Evolutionary conservation across 2,888 invertebrate genomes (phyloP).

Genomic region (Polietes domitor): DNA sequence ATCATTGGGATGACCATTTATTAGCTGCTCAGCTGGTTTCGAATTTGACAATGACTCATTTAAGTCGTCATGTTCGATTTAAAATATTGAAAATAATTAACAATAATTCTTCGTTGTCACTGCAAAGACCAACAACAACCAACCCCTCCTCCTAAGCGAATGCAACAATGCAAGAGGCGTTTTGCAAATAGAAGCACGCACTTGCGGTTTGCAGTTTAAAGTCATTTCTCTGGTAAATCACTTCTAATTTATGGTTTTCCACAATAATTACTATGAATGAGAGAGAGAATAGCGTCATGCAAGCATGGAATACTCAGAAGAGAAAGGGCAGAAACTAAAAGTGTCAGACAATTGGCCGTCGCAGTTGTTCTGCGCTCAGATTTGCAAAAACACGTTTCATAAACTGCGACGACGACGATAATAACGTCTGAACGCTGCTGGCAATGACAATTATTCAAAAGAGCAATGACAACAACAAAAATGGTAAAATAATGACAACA

Average conservation of each 20-base stretch:
- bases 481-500: neutral
- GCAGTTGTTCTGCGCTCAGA: neutral
- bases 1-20: neutral
- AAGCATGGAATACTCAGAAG: neutral
- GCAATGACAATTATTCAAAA: constrained; percentile 21
- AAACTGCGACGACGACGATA: neutral
- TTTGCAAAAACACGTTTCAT: constrained; percentile 21
- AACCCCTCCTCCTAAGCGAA: too few species aligned
- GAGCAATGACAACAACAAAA: neutral
- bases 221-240: neutral
- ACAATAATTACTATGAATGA: constrained; percentile 4
- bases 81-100: neutral
- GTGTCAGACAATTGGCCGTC: constrained; percentile 59
- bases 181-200: neutral
- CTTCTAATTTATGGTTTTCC: constrained; percentile 21
- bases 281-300: neutral
- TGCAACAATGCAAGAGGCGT: too few species aligned
- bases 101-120: neutral
- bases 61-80: neutral
- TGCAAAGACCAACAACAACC: too few species aligned
- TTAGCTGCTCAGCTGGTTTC: neutral
- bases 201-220: neutral
- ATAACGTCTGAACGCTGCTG: constrained; percentile 14
- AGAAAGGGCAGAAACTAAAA: constrained; percentile 46
- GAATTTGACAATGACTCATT: neutral